phyloP scores from a whole-genome alignment of 2,888 invertebrate genomes.

The Eristalis intricaria region DNA sequence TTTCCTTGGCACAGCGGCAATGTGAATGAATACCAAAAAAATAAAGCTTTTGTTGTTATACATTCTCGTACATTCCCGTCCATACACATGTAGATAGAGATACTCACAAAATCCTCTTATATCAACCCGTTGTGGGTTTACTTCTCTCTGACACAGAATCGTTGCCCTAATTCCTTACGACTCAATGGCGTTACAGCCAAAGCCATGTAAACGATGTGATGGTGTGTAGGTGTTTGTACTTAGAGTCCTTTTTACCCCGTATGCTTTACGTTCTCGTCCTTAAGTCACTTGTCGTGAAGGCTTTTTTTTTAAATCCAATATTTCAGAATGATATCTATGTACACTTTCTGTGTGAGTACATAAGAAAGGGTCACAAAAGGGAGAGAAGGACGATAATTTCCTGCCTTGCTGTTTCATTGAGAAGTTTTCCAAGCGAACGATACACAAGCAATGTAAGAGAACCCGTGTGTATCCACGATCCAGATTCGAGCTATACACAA shows the following conservation, averaged over 20 bases:
- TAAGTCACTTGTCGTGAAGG: background rate
- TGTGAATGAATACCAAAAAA: slow-evolving; percentile 24
- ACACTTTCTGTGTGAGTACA: background rate
- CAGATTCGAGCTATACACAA: background rate
- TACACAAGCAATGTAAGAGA: slow-evolving; percentile 1
- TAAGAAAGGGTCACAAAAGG: background rate
- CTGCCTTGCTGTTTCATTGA: slow-evolving; percentile 41
- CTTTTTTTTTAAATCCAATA: background rate
- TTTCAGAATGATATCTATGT: background rate
- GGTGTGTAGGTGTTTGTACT: background rate
- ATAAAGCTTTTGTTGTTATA: slow-evolving; percentile 34
- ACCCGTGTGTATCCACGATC: background rate
- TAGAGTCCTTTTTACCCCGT: background rate
- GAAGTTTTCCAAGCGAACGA: slow-evolving; percentile 22
- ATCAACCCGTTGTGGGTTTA: slow-evolving; percentile 44
- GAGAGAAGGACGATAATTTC: background rate
- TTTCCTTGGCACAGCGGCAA: slow-evolving; percentile 36
- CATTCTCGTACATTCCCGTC: slow-evolving; percentile 4
- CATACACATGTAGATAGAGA: slow-evolving; percentile 4
- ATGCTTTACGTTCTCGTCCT: background rate
- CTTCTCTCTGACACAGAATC: slow-evolving; percentile 45
- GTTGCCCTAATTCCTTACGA: slow-evolving; percentile 57
- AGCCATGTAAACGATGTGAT: background rate
- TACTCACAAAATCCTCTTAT: slow-evolving; percentile 42
- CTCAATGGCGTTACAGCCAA: slow-evolving; percentile 42